Base-by-base conservation (phyloP, 2,888 invertebrate species). In the Drosophila multiciliata region DNA sequence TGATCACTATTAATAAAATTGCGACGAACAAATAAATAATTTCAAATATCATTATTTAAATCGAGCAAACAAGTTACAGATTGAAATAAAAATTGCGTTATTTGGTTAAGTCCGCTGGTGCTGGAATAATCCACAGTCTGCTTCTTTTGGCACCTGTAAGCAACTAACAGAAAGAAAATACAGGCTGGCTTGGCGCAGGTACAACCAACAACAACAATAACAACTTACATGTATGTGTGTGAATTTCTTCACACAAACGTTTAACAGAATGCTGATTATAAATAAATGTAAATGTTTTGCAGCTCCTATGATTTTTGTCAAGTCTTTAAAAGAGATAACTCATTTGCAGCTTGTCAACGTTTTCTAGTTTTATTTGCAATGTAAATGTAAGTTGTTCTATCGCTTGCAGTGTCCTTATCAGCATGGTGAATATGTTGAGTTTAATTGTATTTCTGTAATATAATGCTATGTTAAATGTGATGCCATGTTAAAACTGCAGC, bases 391-490 rank as follows among this genome's bases (percentile, higher is more conserved):
- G 33, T 17, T 26, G 49, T 29, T 38, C n/a, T n/a, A n/a, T 26
- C 53, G 20, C 48, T 48, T 23, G 38, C 35, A 49, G 53, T 50
- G 59, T 70, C 48, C 61, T 69, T 69, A 32, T 26, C n/a, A 49
- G 20, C 17, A 26, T 68, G 69, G 69, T 58, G 42, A 68, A 45
- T 68, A 45, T 69, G 52, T 53, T 69, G 45, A 53, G 23, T 36
- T 52, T 8, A 45, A 20, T 58, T 23, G 26, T 11, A 59, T 42
- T 38, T 26, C 38, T 68, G 58, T 68, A 67, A 52, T 7, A 17
- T 26, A 33, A 45, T 33, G 69, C 60, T 49, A 68, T 69, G 69
- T 69, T 69, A 69, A 58, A 4, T 29, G 33, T 48, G 45, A 69
- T 53, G 52, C 53, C 38, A 69, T 69, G 59, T 69, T 59, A 69